Base-by-base conservation (phyloP, 2,797 vertebrate species). In the Cossypha caffra region DNA sequence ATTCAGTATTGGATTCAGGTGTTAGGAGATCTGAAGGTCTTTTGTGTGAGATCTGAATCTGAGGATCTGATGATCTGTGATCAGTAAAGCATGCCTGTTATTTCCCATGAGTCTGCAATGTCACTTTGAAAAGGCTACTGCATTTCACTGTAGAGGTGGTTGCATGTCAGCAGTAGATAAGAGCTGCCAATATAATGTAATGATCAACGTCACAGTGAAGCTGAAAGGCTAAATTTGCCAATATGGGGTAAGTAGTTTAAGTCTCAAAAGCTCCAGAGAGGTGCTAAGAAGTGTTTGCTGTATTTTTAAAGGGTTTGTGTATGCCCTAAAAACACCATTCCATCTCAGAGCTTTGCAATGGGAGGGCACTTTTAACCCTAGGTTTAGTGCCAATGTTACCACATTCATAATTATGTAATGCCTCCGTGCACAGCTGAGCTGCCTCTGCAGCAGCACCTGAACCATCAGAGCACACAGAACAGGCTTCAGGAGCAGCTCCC, bases 1-100 rank as follows among this genome's bases (percentile, higher is more conserved):
- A 83, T 71, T 87, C 47, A 64, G n/a, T 86, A 92, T 66, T 91
- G 84, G 78, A 89, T 87, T 88, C 92, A 93, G 81, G 78, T 83
- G 86, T 72, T 75, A 72, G 58, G 48, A 86, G 81, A 94, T 54
- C 51, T 75, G 57, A 92, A 92, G 37, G 74, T 67, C 71, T 90
- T 82, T 51, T 74, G 52, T 67, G 57, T 16, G 26, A 80, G 67
- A 82, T 43, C 51, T 50, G 42, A 57, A 79, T 79, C 74, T 63
- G 71, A 83, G 35, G 71, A 79, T 87, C 54, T 59, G 72, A 91
- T 83, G 84, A 83, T 68, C 35, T 80, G 31, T 72, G 78, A 57
- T 55, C 78, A 86, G 62, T 86, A 68, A 84, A 86, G 31, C 29
- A 43, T 40, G 47, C 40, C 48, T 75, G 51, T 73, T 63, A 59